phyloP scores from a whole-genome alignment of 2,888 invertebrate species.

The Bembecia ichneumoniformis region DNA sequence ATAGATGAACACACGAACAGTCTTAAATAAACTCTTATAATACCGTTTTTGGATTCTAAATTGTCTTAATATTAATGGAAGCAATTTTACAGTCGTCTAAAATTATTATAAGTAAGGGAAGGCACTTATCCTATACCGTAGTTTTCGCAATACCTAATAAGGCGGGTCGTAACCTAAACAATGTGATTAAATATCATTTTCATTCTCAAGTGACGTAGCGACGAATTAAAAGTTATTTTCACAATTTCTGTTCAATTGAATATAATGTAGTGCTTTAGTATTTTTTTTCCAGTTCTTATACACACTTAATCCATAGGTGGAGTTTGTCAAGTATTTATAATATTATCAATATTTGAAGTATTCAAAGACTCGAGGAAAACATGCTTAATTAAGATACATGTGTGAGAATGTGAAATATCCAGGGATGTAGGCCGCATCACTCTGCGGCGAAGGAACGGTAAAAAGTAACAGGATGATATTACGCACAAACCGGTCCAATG shows the following conservation, averaged over 20 bases:
- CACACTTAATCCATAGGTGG: no score
- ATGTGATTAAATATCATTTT: constrained; percentile 2
- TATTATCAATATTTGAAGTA: no score
- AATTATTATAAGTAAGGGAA: not conserved
- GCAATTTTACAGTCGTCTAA: not conserved
- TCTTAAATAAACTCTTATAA: no score
- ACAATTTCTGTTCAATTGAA: not conserved
- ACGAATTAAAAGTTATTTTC: constrained; percentile 11
- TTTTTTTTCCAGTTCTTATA: no score
- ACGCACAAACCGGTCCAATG: constrained; percentile 40
- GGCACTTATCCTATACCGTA: not conserved
- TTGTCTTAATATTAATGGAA: not conserved
- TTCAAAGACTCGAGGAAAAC: no score
- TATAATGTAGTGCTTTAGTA: no score
- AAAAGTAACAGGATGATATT: constrained; percentile 53
- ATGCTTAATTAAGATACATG: constrained; percentile 17
- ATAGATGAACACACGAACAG: no score
- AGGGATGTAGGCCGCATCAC: constrained; percentile 27
- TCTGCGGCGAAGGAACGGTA: constrained; percentile 44
- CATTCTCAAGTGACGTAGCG: constrained; percentile 8
- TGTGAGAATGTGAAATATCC: constrained; percentile 19
- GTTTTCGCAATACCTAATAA: constrained; percentile 6
- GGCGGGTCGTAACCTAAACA: constrained; percentile 14
- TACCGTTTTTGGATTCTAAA: not conserved
- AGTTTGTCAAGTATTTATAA: no score